Evolutionary conservation across 2,113 vertebrate genomes (phyloP), one percentile per base, ranked within the genome.

Genomic region (Dromas ardeola): DNA sequence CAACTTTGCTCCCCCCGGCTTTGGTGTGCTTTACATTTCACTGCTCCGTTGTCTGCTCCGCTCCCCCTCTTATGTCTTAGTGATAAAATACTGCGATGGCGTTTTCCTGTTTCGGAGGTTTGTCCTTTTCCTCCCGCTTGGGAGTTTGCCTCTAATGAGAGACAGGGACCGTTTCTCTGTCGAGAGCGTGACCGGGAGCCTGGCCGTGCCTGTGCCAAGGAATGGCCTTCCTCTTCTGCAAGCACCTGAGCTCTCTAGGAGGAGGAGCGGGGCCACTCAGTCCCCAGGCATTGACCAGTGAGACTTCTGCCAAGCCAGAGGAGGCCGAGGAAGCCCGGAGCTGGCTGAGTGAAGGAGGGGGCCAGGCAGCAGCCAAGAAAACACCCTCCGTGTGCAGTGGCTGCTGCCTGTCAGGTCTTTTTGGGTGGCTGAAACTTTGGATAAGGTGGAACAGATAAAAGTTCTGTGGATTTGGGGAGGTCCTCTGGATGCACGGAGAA

Each of bases 221-320:
- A 76, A 38, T 16, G 17, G 45, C 38, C 55, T 81, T 70, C n/a
- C 30, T 67, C 45, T 66, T 43, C 23, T 45, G 67, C 45, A n/a
- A 23, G 13, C 21, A 52, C 6, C 67, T 32, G 34, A 53, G 81
- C 53, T 86, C 66, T 58, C 29, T 16, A 32, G 45, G 38, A 59
- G 45, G 42, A 59, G 26, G 47, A 79, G 16, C 0, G 4, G 50
- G 71, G 34, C 52, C 4, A 0, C 42, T 42, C 42, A 42, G 42
- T 79, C n/a, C 38, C 1, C 0, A 52, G 50, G 26, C 11, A 6
- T 5, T 61, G 59, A 14, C 65, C 91, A 85, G 36, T 0, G 0
- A 74, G 82, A 11, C 18, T 66, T 62, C 34, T 66, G 45, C 78
- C 50, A 62, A 62, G 82, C 19, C 52, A 23, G 66, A 26, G 66